phyloP scores from a whole-genome alignment of 1,140 invertebrate genomes.

The Drosophila pallidifrons region DNA sequence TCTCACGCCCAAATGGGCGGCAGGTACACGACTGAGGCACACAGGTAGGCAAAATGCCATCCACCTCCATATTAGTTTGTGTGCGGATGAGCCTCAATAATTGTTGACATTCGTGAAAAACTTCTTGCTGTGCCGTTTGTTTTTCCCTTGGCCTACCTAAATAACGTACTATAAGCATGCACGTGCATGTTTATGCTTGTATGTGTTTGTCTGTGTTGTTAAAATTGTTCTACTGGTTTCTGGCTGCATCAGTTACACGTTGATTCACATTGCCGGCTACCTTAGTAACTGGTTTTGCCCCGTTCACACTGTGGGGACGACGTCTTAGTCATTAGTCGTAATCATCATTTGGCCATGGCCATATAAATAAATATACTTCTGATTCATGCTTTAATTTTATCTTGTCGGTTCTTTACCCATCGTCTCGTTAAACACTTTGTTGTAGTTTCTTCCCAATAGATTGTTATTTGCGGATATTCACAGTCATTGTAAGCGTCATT shows the following conservation, averaged over 20 bases:
- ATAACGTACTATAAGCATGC: neutral
- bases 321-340: slow-evolving; percentile 40
- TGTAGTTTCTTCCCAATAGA: neutral
- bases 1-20: slow-evolving; percentile 30
- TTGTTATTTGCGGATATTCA: neutral
- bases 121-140: slow-evolving; percentile 17
- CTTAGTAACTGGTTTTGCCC: slow-evolving; percentile 32
- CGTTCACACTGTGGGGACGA: slow-evolving; percentile 1
- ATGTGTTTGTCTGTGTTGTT: neutral
- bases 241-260: slow-evolving; percentile 4
- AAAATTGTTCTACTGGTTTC: slow-evolving; percentile 13
- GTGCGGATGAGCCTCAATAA: slow-evolving; percentile 32
- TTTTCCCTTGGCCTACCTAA: slow-evolving; percentile 1
- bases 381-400: slow-evolving; percentile 2
- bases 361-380: slow-evolving; percentile 32
- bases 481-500: neutral
- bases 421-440: slow-evolving; percentile 1
- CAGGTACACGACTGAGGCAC: slow-evolving; percentile 49
- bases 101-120: slow-evolving; percentile 44
- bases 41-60: slow-evolving; percentile 3
- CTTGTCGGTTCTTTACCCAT: neutral
- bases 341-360: slow-evolving; percentile 29
- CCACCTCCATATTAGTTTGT: slow-evolving; percentile 16
- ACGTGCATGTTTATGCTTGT: neutral
- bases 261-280: slow-evolving; percentile 21